Conservation (phyloP, 2,888 invertebrate species). For the Alcis repandata region DNA sequence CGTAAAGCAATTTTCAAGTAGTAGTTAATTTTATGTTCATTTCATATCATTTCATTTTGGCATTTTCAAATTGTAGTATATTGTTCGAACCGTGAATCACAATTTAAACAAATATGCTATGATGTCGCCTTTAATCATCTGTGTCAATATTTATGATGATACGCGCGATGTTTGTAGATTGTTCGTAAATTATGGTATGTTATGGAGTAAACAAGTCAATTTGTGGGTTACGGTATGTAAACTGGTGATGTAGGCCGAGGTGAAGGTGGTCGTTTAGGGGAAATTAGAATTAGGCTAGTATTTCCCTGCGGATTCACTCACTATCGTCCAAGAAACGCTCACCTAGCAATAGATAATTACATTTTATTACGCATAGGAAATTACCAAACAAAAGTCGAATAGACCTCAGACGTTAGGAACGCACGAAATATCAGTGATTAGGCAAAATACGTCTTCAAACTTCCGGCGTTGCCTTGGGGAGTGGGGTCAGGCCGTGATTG, state of each 20-base stretch:
- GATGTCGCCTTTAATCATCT: constrained; percentile 65
- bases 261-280: not conserved
- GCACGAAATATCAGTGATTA: constrained; percentile 23
- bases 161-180: constrained; percentile 11
- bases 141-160: constrained; percentile 61
- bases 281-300: too few relatives aligned
- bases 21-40: too few relatives aligned
- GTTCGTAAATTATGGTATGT: constrained; percentile 11
- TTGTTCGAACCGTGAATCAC: constrained; percentile 59
- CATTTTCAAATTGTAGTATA: not conserved
- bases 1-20: too few relatives aligned
- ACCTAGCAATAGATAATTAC: too few relatives aligned
- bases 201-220: constrained; percentile 11
- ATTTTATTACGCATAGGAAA: not conserved
- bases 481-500: constrained; percentile 47
- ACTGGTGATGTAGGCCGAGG: not conserved
- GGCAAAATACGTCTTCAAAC: constrained; percentile 34
- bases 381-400: not conserved
- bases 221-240: not conserved
- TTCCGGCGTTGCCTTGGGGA: constrained; percentile 43
- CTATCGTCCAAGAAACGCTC: too few relatives aligned
- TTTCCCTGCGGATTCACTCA: too few relatives aligned
- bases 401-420: not conserved
- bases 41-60: too few relatives aligned
- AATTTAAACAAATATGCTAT: constrained; percentile 54